These are phyloP conservation scores for Brenthis ino DNA, from an alignment of 2,888 invertebrate genomes.

Conservation along the genomic window DNA sequence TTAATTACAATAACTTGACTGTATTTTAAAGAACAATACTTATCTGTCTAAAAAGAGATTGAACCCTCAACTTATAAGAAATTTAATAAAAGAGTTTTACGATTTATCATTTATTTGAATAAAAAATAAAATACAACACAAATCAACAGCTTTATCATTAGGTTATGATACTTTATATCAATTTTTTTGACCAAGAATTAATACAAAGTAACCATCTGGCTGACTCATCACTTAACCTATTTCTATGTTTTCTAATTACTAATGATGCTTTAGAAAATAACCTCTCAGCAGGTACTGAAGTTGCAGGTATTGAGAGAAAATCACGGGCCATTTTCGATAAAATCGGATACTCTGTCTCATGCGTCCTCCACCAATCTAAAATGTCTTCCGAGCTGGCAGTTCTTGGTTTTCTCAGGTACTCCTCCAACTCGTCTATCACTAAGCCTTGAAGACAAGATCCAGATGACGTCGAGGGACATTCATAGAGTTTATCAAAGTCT, in stretches of 20 bases:
- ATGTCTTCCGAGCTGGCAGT: conserved; percentile 27
- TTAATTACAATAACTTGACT: no score
- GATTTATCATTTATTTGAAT: no score
- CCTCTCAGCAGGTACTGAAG: conserved; percentile 38
- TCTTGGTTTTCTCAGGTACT: conserved; percentile 24
- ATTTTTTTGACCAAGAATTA: no score
- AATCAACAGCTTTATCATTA: no score
- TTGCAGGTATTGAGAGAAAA: conserved; percentile 41
- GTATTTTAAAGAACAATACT: no score
- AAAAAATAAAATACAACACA: no score
- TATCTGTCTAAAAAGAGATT: no score
- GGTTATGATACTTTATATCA: no score
- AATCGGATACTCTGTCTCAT: conserved; percentile 40
- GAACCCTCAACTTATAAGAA: no score
- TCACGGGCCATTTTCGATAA: conserved; percentile 41
- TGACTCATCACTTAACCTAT: conserved; percentile 36
- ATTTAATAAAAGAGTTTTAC: no score
- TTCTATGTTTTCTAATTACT: conserved; percentile 12
- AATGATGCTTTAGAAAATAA: conserved; percentile 38
- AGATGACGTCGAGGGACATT: conserved; percentile 39
- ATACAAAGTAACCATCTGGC: no score
- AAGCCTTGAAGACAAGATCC: conserved; percentile 33
- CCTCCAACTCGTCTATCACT: conserved; percentile 39
- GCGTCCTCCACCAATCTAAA: conserved; percentile 40
- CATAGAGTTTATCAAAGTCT: conserved; percentile 42